Base-by-base conservation (phyloP, 53 echinoderm and acorn worm genomes). In the Arbacia lixula region DNA sequence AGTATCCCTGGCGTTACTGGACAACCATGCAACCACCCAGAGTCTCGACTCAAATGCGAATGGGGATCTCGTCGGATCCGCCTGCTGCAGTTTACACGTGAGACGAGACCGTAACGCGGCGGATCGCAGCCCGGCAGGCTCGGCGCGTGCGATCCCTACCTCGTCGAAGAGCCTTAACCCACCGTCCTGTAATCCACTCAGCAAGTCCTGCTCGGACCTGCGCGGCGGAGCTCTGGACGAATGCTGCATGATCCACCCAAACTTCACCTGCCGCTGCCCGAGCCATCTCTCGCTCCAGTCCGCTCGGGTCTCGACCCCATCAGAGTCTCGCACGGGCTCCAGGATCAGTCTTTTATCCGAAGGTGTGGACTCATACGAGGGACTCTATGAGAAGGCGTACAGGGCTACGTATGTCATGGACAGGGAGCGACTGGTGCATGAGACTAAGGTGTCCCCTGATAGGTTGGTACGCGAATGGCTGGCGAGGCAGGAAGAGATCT, bases 211-310 rank as follows among this genome's bases (percentile, higher is more conserved):
- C 58, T 89, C 91, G 22, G 95, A 95, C 29, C 50, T 95, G 1
- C 87, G 91, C 26, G 78, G 71, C 20, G 79, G 85, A 4, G 14
- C 60, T 19, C 27, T 66, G 0, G 83, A 78, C 11, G 53, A 55
- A 37, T 76, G 60, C 36, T 87, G 84, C 38, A 68, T 83, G 51
- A 64, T 86, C 14, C 84, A 89, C 50, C 85, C 73, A 22, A 89
- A 85, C 58, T 85, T 89, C 25, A 66, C 75, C 28, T 87, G 90
- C 12, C 85, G 93, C 26, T 94, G 91, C 51, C 94, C 95, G 3
- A 95, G 95, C 51, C 95, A 95, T 42, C 53, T 95, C 9, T 95
- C 95, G 0, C 61, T 95, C 4, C 85, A 88, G 50, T 95, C 95
- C 16, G 91, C 87, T 0, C 89, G 90, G 26, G 89, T 95, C 12